A percentile compares a stretch with the other conserved stretches of the same genome.
Conservation (phyloP, 2,888 invertebrate genomes). For the Gnatocerus cornutus region DNA sequence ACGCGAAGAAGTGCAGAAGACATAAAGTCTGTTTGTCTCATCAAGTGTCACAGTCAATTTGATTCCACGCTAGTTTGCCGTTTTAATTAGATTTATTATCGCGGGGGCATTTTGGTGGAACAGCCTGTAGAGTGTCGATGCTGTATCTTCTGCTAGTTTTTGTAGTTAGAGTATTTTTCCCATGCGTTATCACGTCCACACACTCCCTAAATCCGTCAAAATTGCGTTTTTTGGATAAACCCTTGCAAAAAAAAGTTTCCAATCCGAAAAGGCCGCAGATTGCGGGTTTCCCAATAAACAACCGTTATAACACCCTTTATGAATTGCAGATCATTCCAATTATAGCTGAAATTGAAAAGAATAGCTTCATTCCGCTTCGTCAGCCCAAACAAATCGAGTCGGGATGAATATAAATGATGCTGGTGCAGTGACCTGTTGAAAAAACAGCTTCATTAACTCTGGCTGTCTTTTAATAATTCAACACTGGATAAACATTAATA, state of each 20-base stretch:
- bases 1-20: constrained; percentile 25
- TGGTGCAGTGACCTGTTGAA: constrained; percentile 21
- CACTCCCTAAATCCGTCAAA: constrained; percentile 1
- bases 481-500: constrained; percentile 20
- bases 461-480: constrained; percentile 20
- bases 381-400: constrained; percentile 12
- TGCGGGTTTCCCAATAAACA: constrained; percentile 12
- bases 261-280: neutral
- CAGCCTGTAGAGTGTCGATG: no score
- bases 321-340: constrained; percentile 19
- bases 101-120: neutral
- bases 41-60: constrained; percentile 23
- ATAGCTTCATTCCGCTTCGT: constrained; percentile 9
- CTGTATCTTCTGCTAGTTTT: no score
- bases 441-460: constrained; percentile 25
- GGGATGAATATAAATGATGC: constrained; percentile 19
- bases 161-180: neutral
- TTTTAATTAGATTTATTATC: constrained; percentile 27
- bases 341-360: constrained; percentile 17
- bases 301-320: constrained; percentile 12
- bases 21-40: constrained; percentile 22
- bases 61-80: constrained; percentile 3
- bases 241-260: neutral
- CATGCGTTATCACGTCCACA: neutral
- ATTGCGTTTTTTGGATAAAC: constrained; percentile 5